Conservation (phyloP, 2,113 vertebrate species). For the Edolisoma coerulescens region DNA sequence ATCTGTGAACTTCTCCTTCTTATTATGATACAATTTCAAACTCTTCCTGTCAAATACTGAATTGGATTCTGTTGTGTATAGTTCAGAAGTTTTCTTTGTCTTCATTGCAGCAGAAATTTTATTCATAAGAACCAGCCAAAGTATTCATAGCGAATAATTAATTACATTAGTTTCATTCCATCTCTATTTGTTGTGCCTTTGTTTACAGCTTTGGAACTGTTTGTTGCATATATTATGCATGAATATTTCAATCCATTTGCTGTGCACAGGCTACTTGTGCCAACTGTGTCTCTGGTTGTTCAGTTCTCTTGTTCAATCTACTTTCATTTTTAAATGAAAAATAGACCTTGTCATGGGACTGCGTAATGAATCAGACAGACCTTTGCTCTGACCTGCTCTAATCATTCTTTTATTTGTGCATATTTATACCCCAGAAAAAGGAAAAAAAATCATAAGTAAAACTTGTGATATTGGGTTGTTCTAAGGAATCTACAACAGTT, state of each 20-base stretch:
- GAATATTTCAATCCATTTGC: background rate
- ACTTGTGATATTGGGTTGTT: background rate
- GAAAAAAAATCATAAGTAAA: background rate
- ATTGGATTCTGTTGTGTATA: background rate
- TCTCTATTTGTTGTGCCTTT: background rate
- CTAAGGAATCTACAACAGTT: background rate
- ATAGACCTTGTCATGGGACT: background rate
- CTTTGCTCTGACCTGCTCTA: background rate
- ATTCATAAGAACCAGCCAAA: background rate
- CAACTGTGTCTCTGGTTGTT: background rate
- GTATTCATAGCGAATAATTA: slow-evolving; percentile 4
- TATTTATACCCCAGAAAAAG: background rate
- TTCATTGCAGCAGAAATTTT: background rate
- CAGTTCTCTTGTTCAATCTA: background rate
- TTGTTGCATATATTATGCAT: background rate
- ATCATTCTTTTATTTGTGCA: background rate
- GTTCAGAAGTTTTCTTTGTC: background rate
- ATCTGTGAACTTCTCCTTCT: background rate
- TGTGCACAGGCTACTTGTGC: background rate
- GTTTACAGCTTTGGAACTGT: background rate
- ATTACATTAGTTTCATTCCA: background rate
- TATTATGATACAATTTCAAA: background rate
- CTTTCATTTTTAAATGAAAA: background rate
- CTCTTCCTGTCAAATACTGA: background rate
- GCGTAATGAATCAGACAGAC: background rate